phyloP scores from a whole-genome alignment of 2,797 vertebrate species.

The Crenuchus spilurus region DNA sequence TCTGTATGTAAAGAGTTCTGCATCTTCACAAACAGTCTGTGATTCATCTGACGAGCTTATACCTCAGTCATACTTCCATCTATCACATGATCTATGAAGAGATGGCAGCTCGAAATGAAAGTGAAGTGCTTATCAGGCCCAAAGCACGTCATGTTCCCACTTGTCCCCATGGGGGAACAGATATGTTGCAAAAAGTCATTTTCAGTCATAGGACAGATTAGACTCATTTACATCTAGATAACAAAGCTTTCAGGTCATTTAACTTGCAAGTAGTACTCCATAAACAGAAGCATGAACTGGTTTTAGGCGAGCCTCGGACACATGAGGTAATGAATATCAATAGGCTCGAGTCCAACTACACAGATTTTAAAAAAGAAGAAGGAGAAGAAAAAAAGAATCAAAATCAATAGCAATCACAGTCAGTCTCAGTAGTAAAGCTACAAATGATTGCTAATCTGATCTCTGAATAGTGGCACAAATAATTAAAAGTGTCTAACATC shows the following conservation, averaged over 20 bases:
- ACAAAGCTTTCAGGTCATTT: neutral
- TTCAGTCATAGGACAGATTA: neutral
- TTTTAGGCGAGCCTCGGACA: neutral
- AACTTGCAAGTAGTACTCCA: neutral
- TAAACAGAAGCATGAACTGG: neutral
- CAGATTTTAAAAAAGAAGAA: neutral
- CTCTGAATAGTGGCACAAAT: conserved; percentile 8
- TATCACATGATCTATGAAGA: conserved; percentile 25
- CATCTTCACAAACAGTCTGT: conserved; percentile 20
- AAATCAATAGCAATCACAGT: conserved; percentile 22
- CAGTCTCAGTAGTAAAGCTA: neutral
- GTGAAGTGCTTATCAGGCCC: conserved; percentile 22
- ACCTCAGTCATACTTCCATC: conserved; percentile 18
- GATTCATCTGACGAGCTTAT: conserved; percentile 17
- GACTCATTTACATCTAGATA: conserved; percentile 16
- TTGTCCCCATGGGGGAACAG: neutral
- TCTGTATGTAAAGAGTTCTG: conserved; percentile 6
- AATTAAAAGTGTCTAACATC: conserved; percentile 13
- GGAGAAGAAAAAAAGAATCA: neutral
- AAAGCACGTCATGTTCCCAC: conserved; percentile 16
- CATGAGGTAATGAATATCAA: neutral
- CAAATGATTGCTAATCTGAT: conserved; percentile 20
- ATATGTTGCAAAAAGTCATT: conserved; percentile 1
- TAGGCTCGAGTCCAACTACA: neutral
- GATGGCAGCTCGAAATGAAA: conserved; percentile 25